A percentile compares a stretch with the other conserved stretches of the same genome.
These are phyloP conservation scores for Stegastes partitus DNA, from an alignment of 2,113 vertebrate genomes.

Conservation along the genomic window DNA sequence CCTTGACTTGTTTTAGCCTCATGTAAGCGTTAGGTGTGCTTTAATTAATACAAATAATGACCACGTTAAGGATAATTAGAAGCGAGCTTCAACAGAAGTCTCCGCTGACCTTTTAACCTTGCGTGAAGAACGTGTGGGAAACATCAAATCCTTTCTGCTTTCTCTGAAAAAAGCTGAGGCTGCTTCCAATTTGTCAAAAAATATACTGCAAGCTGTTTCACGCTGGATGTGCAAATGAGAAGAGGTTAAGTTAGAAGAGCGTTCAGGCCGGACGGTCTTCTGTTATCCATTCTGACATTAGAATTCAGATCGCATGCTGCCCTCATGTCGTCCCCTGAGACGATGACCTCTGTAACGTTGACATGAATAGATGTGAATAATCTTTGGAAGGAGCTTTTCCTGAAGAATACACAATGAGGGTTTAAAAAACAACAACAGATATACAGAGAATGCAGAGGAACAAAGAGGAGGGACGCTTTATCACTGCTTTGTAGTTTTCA, in stretches of 20 bases:
- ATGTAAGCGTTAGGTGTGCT: too few relatives aligned
- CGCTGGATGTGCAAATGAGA: background rate
- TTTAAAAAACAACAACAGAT: background rate
- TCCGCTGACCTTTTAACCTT: background rate
- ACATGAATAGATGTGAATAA: conserved; percentile 10
- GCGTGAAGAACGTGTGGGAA: background rate
- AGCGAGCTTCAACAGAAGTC: too few relatives aligned
- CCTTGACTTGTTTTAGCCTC: too few relatives aligned
- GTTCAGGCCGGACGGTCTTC: background rate
- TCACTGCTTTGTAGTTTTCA: background rate
- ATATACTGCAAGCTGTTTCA: background rate
- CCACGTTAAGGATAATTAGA: background rate
- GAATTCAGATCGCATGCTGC: background rate
- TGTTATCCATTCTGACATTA: background rate
- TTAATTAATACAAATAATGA: too few relatives aligned
- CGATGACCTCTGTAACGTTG: background rate
- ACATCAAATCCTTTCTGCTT: background rate
- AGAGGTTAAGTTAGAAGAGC: conserved; percentile 1
- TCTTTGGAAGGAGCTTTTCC: background rate
- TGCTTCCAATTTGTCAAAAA: background rate
- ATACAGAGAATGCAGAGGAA: background rate
- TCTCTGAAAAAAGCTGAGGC: background rate
- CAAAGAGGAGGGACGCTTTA: background rate
- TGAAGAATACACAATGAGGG: background rate
- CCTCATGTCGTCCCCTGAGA: background rate